These are phyloP conservation scores for Xerus rutilus DNA, from an alignment of 2,797 vertebrate genomes.

Conservation along the genomic window DNA sequence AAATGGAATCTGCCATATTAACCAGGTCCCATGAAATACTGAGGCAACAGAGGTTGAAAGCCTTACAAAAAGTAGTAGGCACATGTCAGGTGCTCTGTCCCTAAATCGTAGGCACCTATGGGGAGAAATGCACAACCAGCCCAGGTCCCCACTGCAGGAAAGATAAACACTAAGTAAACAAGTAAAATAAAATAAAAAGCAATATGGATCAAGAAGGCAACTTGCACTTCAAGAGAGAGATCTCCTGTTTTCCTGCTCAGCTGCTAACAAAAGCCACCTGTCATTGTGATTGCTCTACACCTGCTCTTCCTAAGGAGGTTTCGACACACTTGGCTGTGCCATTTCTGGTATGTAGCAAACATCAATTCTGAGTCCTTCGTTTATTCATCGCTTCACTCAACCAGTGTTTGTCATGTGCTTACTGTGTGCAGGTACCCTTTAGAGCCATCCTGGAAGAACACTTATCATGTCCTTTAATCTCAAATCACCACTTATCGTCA, in stretches of 20 bases:
- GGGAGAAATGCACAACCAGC: background rate
- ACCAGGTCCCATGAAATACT: background rate
- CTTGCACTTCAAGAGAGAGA: background rate
- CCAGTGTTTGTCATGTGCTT: background rate
- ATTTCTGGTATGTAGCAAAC: background rate
- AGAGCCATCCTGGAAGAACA: background rate
- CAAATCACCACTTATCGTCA: background rate
- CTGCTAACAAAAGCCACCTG: background rate
- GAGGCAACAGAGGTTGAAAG: background rate
- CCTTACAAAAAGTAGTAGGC: background rate
- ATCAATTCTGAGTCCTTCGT: background rate
- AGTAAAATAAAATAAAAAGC: background rate
- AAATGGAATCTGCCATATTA: background rate
- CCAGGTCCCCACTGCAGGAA: background rate
- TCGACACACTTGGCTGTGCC: background rate
- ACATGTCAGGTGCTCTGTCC: fast-evolving
- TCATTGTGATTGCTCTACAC: background rate
- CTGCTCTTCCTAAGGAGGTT: background rate
- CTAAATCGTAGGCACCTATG: background rate
- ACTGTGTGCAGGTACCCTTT: background rate
- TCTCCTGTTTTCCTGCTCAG: background rate
- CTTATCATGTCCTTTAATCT: background rate
- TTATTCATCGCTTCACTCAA: background rate
- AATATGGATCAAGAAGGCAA: background rate
- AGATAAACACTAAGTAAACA: background rate